Evolutionary conservation across 2,113 vertebrate genomes (phyloP), one percentile per base, ranked within the genome.

Genomic region (Mola mola): DNA sequence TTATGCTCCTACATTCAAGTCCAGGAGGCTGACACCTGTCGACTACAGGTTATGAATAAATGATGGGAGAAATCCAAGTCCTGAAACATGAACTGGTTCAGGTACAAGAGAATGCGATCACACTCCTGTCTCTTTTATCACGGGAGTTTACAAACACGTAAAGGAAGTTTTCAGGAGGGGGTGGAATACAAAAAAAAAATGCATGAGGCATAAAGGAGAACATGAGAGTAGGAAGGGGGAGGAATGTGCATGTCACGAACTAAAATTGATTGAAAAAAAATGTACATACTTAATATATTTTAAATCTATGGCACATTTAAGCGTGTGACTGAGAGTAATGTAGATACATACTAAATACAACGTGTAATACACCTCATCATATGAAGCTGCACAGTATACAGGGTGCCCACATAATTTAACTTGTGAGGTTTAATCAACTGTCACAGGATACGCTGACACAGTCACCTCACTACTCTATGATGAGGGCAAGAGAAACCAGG

Each of bases 31-130:
- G 46, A 71, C 80, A 81, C 72, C 64, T 74, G 69, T 4, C 28
- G 60, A 56, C 41, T 33, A 53, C 5, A 49, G 24, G 5, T 43
- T 7, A 79, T 88, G 42, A 86, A 90, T 88, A 81, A 87, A 67
- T 56, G 47, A 90, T 79, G 16, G 4, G 38, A 8, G 49, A 43
- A 55, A 38, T 52, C 17, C 41, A 50, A 52, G 76, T 33, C 13
- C 2, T 28, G 87, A 60, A 80, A 89, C 75, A 43, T 21, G 81
- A 88, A 21, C 16, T 6, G 17, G 17, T 13, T 17, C 48, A 13
- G 42, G 12, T 20, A 53, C 24, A 9, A 8, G 26, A 21, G 48
- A 19, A 38, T 19, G 49, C 1, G 8, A 46, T 37, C 37, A 17
- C 48, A 16, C 2, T 34, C 12, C 5, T 24, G 31, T 52, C n/a